Conservation (phyloP, 2,797 vertebrate genomes). For the Dromococcyx pavoninus region DNA sequence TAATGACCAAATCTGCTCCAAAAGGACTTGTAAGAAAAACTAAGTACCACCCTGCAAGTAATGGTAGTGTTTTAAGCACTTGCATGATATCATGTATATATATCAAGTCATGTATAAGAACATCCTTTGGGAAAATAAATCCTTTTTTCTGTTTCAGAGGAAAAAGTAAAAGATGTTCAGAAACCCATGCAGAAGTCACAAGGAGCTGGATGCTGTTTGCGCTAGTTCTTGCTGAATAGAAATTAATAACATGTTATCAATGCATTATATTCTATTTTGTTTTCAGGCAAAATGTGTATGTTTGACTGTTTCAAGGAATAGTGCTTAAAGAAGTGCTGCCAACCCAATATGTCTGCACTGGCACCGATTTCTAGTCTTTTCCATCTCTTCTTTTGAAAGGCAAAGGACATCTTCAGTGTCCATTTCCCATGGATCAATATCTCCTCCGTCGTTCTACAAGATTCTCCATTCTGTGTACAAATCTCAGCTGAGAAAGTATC, state of each 20-base stretch:
- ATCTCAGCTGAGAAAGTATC: not conserved
- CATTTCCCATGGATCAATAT: not conserved
- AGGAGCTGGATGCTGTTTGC: not conserved
- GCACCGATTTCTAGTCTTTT: not conserved
- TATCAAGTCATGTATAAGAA: not conserved
- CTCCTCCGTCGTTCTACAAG: not conserved
- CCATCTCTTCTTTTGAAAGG: not conserved
- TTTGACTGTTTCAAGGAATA: not conserved
- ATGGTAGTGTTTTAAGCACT: not conserved
- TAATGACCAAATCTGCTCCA: not conserved
- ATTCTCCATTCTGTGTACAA: not conserved
- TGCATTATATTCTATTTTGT: not conserved
- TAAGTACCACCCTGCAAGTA: not conserved
- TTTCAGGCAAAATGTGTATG: not conserved
- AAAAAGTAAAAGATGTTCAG: not conserved
- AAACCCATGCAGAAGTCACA: not conserved
- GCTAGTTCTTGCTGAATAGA: not conserved
- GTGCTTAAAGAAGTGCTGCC: not conserved
- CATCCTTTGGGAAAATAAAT: not conserved
- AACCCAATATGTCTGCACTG: not conserved
- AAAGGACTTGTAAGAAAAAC: not conserved
- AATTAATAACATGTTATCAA: not conserved
- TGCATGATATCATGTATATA: not conserved
- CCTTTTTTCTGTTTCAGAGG: fast-evolving
- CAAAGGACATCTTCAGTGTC: not conserved